phyloP scores from a whole-genome alignment of 2,797 vertebrate species.

The Picus viridis region DNA sequence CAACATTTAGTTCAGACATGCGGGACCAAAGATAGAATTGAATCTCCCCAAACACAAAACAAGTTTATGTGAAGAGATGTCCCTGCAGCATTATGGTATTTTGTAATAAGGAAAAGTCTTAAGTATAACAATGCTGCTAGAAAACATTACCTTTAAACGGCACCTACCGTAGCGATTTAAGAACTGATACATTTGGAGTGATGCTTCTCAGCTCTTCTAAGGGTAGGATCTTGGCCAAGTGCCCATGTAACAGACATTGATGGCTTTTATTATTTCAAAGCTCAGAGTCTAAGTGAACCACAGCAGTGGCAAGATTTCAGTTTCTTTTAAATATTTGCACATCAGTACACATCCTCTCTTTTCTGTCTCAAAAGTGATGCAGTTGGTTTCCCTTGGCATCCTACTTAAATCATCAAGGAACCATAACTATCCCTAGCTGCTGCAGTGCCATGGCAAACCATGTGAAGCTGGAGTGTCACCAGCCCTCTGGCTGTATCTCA shows the following conservation, averaged over 20 bases:
- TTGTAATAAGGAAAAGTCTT: not conserved
- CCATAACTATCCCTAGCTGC: not conserved
- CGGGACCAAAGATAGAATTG: not conserved
- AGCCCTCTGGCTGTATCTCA: not conserved
- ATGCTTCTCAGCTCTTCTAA: not conserved
- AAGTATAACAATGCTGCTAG: not conserved
- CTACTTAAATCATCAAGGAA: not conserved
- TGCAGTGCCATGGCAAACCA: fast-evolving
- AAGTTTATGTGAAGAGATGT: not conserved
- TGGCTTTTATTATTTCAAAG: not conserved
- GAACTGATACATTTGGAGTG: not conserved
- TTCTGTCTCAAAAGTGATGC: not conserved
- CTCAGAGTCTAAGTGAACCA: not conserved
- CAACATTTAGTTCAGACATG: not conserved
- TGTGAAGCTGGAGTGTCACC: not conserved
- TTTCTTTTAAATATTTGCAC: not conserved
- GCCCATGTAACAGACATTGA: not conserved
- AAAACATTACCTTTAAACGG: not conserved
- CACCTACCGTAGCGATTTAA: not conserved
- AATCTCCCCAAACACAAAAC: not conserved
- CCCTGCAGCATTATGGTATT: not conserved
- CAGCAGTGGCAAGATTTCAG: not conserved
- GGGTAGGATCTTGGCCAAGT: not conserved
- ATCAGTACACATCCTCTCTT: not conserved
- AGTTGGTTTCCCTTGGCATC: not conserved